Evolutionary conservation across 2,888 invertebrate species (phyloP), one percentile per base, ranked within the genome.

Genomic region (Ryuthela nishihirai): DNA sequence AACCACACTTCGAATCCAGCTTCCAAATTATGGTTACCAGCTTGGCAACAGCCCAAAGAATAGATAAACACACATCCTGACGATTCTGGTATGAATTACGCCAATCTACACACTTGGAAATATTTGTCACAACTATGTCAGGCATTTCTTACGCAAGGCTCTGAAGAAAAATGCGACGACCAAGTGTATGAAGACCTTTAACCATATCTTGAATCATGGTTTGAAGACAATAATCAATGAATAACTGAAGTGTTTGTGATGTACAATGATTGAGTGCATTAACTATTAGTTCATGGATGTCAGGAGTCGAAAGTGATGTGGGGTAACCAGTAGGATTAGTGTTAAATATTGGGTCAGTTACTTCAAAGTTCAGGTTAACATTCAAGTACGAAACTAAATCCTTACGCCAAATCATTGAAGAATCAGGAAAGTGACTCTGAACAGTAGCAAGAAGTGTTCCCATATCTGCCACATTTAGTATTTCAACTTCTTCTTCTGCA

Each of bases 41-140:
- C n/a, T n/a, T n/a, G n/a, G n/a, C n/a, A 4, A 74, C 62, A 9
- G 71, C 69, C 75, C 74, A 75, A 62, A 75, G 65, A 21, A 74
- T 68, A 20, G 71, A 65, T 50, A 74, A 64, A 67, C 73, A 72
- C 20, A 68, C 62, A 20, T 67, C 60, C 5, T 71, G 69, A 5
- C 72, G 67, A 64, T 71, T 73, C 65, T 72, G 70, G 41, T 72
- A 69, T n/a, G 67, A 69, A 53, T 69, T 70, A 35, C 74, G 55
- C 45, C 73, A 52, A 29, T 72, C 72, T 62, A 70, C 59, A 25
- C 35, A 38, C 47, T 47, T 71, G 12, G 58, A 49, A 7, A 72
- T 48, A 46, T 70, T 70, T 15, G 67, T 56, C n/a, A 69, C 41
- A 18, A 69, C 67, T 36, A 72, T 64, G 23, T 69, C 68, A 20